Evolutionary conservation across 2,797 vertebrate species (phyloP), one percentile per base, ranked within the genome.

Genomic region (Sebastes umbrosus): DNA sequence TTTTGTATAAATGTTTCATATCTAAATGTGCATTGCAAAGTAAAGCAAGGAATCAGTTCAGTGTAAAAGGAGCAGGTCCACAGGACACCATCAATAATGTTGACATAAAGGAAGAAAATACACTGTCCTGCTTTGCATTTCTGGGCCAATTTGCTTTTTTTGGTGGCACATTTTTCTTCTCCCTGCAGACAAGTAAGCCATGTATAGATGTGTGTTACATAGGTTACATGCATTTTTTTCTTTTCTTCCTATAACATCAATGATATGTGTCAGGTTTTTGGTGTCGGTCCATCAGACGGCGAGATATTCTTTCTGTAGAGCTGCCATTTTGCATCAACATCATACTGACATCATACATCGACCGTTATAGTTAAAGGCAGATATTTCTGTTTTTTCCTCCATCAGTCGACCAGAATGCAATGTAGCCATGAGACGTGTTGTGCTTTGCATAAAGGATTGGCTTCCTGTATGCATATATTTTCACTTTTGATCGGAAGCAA

Each of bases 61-160:
- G 43, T 73, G 73, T 43, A 58, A 58, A 58, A 66, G 60, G 4
- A 13, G 55, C 75, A 79, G 32, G 16, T 75, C 75, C 39, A 60
- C 20, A 14, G 34, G 57, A 75, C 52, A 25, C 71, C 83, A 79
- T 84, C 64, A 80, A 80, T 84, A 83, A 69, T 72, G 69, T 79
- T 80, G 87, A 77, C 70, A 7, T 69, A 32, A 74, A 78, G 58
- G 36, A 65, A 36, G 71, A 72, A 74, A 72, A 72, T 18, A n/a
- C 60, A 64, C 74, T 5, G 62, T 70, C 46, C 77, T 75, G 63
- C 62, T 82, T 79, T 87, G 76, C 71, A 80, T 86, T 85, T 73
- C 67, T 86, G 66, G 50, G 46, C 50, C 65, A 65, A 43, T 83
- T 90, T 80, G 32, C 64, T 73, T 85, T 77, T 77, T 65, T 73